A percentile compares a stretch with the other conserved stretches of the same genome.
Conservation (phyloP, 2,113 vertebrate genomes). For the Myanophis thanlyinensis region DNA sequence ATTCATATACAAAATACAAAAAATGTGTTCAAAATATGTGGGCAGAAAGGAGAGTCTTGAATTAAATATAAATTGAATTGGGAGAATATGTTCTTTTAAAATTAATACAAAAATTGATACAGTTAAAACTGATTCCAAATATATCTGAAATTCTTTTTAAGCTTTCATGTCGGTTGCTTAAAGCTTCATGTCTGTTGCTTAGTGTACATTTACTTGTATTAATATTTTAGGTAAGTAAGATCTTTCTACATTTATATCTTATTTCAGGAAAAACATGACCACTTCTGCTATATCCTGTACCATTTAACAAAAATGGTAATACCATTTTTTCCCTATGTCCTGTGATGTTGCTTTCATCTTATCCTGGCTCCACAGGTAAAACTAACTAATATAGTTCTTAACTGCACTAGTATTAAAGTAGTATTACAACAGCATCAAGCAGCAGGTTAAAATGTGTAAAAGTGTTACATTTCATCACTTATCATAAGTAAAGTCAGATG, state of each 20-base stretch:
- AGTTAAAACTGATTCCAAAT: background rate
- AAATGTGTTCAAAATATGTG: constrained; percentile 36
- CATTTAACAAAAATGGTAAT: no score
- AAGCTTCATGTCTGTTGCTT: background rate
- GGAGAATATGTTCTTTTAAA: background rate
- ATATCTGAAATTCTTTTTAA: background rate
- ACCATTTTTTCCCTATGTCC: no score
- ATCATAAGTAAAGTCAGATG: no score
- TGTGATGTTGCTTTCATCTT: no score
- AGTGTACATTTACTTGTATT: background rate
- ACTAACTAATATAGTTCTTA: no score
- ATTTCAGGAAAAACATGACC: no score
- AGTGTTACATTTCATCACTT: no score
- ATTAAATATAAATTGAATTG: background rate
- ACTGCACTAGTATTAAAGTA: no score
- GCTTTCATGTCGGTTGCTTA: background rate
- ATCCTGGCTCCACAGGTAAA: no score
- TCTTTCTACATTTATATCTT: background rate
- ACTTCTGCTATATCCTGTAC: no score
- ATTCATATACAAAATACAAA: constrained; percentile 30
- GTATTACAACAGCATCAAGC: no score
- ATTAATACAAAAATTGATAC: background rate
- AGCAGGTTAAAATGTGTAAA: no score
- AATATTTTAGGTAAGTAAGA: background rate
- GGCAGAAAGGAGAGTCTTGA: background rate